Conservation (phyloP, 2,113 vertebrate species). For the Euleptes europaea region DNA sequence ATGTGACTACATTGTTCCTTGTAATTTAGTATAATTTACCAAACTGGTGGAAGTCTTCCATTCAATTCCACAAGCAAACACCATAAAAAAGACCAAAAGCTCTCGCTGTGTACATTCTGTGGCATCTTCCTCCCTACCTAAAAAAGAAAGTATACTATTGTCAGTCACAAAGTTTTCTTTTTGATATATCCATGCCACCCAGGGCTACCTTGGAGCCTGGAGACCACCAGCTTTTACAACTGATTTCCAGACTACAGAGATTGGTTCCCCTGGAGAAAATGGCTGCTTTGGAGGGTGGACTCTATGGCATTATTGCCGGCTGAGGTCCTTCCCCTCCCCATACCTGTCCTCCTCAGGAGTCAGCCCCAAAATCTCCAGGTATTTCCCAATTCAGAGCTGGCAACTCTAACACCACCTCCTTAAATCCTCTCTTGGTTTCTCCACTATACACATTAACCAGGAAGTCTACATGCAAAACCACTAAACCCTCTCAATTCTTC, state of each 20-base stretch:
- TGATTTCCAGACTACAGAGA: no score
- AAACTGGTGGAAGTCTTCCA: constrained; percentile 12
- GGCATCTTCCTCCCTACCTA: background rate
- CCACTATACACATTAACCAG: background rate
- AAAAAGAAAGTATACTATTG: background rate
- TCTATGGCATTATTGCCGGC: no score
- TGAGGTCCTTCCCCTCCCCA: no score
- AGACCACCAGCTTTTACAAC: no score
- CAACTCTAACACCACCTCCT: no score
- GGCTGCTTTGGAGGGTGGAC: no score
- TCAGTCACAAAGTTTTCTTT: constrained; percentile 4
- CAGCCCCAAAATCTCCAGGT: no score
- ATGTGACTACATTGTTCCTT: background rate
- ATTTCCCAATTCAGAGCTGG: no score
- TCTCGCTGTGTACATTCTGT: background rate
- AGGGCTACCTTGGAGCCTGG: no score
- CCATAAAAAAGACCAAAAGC: constrained; percentile 7
- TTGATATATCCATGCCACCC: background rate
- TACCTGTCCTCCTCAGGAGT: no score
- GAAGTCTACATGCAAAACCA: background rate
- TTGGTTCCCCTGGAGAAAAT: no score
- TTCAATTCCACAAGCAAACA: background rate
- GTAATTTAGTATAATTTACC: constrained; percentile 3
- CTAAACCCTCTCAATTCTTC: background rate
- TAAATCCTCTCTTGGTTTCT: background rate